These are phyloP conservation scores for Megastigmus dorsalis DNA, from an alignment of 2,888 invertebrate genomes.

Conservation along the genomic window DNA sequence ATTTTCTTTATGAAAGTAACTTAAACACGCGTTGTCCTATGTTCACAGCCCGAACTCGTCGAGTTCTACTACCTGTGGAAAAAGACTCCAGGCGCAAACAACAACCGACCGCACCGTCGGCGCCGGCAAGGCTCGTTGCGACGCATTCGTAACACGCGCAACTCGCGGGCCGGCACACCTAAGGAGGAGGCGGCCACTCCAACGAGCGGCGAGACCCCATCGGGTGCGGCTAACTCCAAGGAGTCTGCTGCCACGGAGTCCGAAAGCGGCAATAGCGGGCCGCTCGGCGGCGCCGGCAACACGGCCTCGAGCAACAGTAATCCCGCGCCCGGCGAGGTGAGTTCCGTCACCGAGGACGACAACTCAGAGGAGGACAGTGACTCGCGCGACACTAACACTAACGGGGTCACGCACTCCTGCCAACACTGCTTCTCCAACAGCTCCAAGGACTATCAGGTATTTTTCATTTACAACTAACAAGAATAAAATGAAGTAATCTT, in stretches of 20 bases:
- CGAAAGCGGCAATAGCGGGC: conserved; percentile 78
- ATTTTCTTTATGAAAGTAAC: too few relatives aligned
- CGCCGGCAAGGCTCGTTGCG: conserved; percentile 90
- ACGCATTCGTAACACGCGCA: conserved; percentile 90
- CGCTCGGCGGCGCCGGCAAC: conserved; percentile 59
- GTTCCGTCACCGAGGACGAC: conserved; percentile 90
- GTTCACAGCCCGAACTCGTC: conserved; percentile 95
- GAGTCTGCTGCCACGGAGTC: conserved; percentile 71
- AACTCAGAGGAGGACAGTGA: conserved; percentile 97
- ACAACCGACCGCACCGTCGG: conserved; percentile 94
- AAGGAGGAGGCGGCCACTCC: conserved; percentile 84
- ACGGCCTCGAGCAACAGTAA: conserved; percentile 62
- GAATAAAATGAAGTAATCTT: too few relatives aligned
- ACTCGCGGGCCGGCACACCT: conserved; percentile 87
- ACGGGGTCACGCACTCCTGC: conserved; percentile 76
- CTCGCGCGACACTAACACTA: conserved; percentile 84
- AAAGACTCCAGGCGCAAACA: conserved; percentile 98
- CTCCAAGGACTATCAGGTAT: conserved; percentile 71
- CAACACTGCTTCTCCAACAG: conserved; percentile 85
- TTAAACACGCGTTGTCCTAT: too few relatives aligned
- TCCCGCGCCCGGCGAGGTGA: conserved; percentile 77
- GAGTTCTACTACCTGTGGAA: conserved; percentile 99
- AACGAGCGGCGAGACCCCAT: conserved; percentile 63
- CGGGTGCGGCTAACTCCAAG: conserved; percentile 63
- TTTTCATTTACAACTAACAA: too few relatives aligned